phyloP scores from a whole-genome alignment of 1,140 invertebrate genomes.

The Heterodera carotae region DNA sequence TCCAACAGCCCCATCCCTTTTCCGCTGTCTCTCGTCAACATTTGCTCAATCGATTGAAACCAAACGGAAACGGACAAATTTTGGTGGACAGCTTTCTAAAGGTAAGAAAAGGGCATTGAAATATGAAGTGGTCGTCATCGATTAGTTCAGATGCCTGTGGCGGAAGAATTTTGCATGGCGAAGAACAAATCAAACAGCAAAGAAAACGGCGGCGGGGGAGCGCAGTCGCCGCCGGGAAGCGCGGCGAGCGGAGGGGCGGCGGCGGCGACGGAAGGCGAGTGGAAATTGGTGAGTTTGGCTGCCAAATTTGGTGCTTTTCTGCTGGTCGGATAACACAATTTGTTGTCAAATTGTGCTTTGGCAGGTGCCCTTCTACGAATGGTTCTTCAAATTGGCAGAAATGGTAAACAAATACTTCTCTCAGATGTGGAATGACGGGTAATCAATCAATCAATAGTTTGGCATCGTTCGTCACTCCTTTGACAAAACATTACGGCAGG shows the following conservation, averaged over 20 bases:
- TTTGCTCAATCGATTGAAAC: slow-evolving; percentile 49
- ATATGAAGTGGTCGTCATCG: background rate
- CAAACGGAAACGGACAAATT: slow-evolving; percentile 53
- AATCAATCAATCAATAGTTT: background rate
- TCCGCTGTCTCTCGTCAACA: slow-evolving; percentile 9
- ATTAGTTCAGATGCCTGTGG: slow-evolving; percentile 27
- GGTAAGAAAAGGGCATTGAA: slow-evolving; percentile 31
- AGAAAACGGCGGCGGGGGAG: slow-evolving; percentile 11
- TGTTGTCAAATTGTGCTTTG: too few relatives aligned
- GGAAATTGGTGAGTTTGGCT: slow-evolving; percentile 58
- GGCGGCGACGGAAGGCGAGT: slow-evolving; percentile 55
- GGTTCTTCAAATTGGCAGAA: slow-evolving; percentile 65
- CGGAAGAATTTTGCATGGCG: slow-evolving; percentile 43
- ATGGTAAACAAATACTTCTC: slow-evolving; percentile 63
- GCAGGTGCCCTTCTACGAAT: slow-evolving; percentile 55
- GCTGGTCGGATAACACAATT: too few relatives aligned
- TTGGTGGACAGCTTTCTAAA: slow-evolving; percentile 63
- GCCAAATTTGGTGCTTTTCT: too few relatives aligned
- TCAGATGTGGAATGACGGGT: slow-evolving; percentile 65
- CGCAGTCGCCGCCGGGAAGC: slow-evolving; percentile 12
- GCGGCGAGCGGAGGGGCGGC: background rate
- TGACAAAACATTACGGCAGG: slow-evolving; percentile 18
- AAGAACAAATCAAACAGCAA: slow-evolving; percentile 41
- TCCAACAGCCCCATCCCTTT: slow-evolving; percentile 57
- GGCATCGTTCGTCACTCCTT: too few relatives aligned